Conservation (phyloP, 2,113 vertebrate genomes). For the Oreochromis tanganicae region DNA sequence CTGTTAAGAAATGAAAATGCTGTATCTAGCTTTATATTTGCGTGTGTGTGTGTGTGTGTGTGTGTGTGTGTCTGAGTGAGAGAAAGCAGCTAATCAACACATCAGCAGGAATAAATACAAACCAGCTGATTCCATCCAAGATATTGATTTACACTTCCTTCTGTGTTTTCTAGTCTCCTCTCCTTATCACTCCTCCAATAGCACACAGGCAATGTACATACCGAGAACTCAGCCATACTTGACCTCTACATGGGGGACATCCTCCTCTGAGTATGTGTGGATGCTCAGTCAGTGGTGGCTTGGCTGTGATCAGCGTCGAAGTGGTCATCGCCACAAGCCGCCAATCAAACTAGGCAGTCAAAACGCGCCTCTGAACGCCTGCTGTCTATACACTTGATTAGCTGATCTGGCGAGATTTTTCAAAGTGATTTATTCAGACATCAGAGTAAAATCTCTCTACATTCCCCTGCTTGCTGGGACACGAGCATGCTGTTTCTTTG, state of each 20-base stretch:
- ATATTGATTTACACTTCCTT: slow-evolving; percentile 52
- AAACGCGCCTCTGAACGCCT: slow-evolving; percentile 12
- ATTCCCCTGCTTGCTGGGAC: not conserved
- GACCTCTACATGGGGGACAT: slow-evolving; percentile 36
- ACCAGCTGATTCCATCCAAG: slow-evolving; percentile 33
- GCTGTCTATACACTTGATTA: slow-evolving; percentile 37
- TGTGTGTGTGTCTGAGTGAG: not conserved
- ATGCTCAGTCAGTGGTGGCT: slow-evolving; percentile 17
- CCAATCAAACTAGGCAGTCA: slow-evolving; percentile 47
- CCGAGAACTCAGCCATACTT: slow-evolving; percentile 25
- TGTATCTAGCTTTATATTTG: too few relatives aligned
- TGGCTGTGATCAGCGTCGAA: slow-evolving; percentile 41
- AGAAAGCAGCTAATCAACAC: slow-evolving; percentile 57
- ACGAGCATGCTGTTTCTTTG: not conserved
- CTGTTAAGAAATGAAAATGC: too few relatives aligned
- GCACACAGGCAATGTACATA: slow-evolving; percentile 25
- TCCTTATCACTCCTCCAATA: not conserved
- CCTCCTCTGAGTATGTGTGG: not conserved
- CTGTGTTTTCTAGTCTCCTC: not conserved
- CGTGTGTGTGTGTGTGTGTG: not conserved
- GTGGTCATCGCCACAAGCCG: slow-evolving; percentile 46
- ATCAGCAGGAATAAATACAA: slow-evolving; percentile 60
- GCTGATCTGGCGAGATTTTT: slow-evolving; percentile 13
- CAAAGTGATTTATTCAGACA: slow-evolving; percentile 2
- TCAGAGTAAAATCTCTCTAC: not conserved